Conservation (phyloP, 2,113 vertebrate genomes). For the Boleophthalmus pectinirostris region DNA sequence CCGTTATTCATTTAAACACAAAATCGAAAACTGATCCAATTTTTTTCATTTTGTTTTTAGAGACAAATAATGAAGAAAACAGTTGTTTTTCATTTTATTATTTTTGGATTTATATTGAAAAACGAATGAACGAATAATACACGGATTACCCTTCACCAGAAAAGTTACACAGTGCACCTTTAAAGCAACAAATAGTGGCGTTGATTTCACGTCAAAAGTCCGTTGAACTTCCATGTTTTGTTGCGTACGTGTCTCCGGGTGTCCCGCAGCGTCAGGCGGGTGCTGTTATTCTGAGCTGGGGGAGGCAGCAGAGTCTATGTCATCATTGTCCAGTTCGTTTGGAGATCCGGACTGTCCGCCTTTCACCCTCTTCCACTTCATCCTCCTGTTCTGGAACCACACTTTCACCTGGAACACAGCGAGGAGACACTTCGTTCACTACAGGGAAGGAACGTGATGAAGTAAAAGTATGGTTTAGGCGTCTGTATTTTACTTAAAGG, state of each 20-base stretch:
- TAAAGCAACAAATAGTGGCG: conserved; percentile 30
- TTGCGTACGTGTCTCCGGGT: conserved; percentile 17
- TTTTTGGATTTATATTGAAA: no score
- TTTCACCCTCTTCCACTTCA: conserved; percentile 99
- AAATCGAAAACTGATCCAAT: no score
- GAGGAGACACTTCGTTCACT: background rate
- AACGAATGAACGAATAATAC: no score
- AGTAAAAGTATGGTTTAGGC: no score
- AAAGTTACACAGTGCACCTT: background rate
- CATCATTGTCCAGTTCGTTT: conserved; percentile 84
- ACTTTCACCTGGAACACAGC: conserved; percentile 87
- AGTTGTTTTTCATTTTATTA: no score
- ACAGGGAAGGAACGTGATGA: no score
- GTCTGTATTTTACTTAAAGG: no score
- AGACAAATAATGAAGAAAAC: no score
- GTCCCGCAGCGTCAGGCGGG: background rate
- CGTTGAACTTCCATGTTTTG: conserved; percentile 10
- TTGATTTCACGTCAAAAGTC: conserved; percentile 34
- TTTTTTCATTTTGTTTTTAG: no score
- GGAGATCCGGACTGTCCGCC: conserved; percentile 88
- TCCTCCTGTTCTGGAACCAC: conserved; percentile 98
- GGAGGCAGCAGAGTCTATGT: conserved; percentile 89
- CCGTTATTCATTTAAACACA: no score
- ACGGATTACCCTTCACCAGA: no score
- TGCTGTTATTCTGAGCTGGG: conserved; percentile 84